These are phyloP conservation scores for Bombus huntii DNA, from an alignment of 1,140 invertebrate genomes.

Conservation along the genomic window DNA sequence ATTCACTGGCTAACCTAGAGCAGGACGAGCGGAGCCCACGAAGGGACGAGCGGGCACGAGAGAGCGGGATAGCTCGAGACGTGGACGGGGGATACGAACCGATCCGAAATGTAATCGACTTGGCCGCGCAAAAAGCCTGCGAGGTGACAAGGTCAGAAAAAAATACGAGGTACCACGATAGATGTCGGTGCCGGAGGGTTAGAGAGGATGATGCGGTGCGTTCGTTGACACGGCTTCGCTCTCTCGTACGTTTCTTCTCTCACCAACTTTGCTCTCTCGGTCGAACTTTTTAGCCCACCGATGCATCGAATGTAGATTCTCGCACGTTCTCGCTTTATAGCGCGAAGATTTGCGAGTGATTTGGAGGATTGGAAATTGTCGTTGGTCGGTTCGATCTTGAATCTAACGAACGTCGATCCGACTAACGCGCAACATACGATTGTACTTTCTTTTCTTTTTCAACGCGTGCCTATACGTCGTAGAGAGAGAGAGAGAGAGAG, in stretches of 20 bases:
- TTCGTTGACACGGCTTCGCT: conserved; percentile 48
- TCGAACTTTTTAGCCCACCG: neutral
- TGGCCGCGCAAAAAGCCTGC: conserved; percentile 22
- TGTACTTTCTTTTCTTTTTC: fast-evolving
- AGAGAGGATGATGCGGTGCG: conserved; percentile 15
- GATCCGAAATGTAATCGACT: conserved; percentile 61
- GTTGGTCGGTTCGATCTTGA: too few relatives aligned
- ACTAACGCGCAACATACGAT: neutral
- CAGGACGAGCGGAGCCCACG: conserved; percentile 64
- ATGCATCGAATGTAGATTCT: fast-evolving
- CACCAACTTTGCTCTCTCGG: neutral
- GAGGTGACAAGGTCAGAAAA: conserved; percentile 41
- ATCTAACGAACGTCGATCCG: neutral
- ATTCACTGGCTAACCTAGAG: conserved; percentile 79
- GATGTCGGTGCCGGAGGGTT: neutral
- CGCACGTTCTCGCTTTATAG: neutral
- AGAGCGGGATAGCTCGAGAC: neutral
- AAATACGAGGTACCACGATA: conserved; percentile 8
- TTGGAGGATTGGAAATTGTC: neutral
- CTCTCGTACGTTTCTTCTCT: neutral
- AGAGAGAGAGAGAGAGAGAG: too few relatives aligned
- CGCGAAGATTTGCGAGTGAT: neutral
- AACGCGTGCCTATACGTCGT: fast-evolving
- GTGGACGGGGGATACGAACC: conserved; percentile 20
- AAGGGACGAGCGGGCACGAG: conserved; percentile 47